Conservation (phyloP, 92 coral and sea anemone genomes). For the Actinernus sp. region DNA sequence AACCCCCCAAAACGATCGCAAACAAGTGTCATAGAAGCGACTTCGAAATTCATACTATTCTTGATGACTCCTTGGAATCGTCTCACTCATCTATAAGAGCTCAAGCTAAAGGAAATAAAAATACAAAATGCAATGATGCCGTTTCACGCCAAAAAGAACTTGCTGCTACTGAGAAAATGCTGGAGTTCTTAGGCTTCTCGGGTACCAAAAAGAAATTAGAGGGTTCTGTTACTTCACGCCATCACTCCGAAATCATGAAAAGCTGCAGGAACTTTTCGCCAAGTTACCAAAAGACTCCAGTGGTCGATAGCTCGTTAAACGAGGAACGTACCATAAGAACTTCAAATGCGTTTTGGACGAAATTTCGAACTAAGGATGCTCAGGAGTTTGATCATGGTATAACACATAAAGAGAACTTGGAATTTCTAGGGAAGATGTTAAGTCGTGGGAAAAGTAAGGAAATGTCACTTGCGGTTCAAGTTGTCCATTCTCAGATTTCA, state of each 20-base stretch:
- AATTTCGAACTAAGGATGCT: neutral
- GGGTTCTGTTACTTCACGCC: neutral
- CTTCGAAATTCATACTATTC: neutral
- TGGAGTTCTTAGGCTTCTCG: conserved; percentile 8
- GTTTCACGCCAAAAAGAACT: neutral
- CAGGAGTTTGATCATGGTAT: neutral
- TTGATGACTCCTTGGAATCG: too few species aligned
- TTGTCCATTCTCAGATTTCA: conserved; percentile 45
- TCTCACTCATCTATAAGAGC: too few species aligned
- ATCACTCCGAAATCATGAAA: conserved; percentile 5
- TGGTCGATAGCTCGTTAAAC: too few species aligned
- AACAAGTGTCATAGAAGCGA: neutral
- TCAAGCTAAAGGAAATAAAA: neutral
- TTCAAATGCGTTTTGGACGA: too few species aligned
- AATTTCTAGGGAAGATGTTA: conserved; percentile 58
- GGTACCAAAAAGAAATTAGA: neutral
- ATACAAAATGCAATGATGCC: neutral
- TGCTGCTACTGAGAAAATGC: conserved; percentile 14
- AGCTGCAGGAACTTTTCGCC: conserved; percentile 9
- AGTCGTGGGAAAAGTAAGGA: conserved; percentile 82
- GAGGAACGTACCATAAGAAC: too few species aligned
- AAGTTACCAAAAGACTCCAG: conserved; percentile 9
- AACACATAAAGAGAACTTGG: conserved; percentile 16
- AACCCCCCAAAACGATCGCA: neutral
- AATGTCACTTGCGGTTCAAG: conserved; percentile 81